Evolutionary conservation across 35 echinoderm and acorn worm genomes (phyloP).

Genomic region (Amphiura filiformis): DNA sequence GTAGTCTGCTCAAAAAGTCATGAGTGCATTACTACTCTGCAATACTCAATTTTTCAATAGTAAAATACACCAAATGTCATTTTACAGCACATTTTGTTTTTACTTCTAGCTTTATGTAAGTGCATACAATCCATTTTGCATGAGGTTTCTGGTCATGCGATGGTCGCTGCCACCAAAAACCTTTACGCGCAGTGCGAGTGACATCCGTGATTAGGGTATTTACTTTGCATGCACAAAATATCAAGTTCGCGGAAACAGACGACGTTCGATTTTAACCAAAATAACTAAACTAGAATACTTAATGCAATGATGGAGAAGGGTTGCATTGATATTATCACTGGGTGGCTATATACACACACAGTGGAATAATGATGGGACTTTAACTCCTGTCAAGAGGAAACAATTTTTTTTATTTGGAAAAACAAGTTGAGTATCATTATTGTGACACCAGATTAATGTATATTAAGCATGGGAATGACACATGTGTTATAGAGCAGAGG

Average conservation of each 20-base stretch:
- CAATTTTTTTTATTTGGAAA: background rate
- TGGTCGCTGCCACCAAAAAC: background rate
- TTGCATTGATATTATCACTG: background rate
- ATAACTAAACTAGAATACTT: background rate
- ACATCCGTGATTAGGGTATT: constrained; percentile 11
- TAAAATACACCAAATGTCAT: too few species aligned
- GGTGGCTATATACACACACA: background rate
- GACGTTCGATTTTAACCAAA: constrained; percentile 1
- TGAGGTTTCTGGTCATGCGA: background rate
- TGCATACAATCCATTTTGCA: background rate
- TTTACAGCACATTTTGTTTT: too few species aligned
- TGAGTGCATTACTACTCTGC: background rate
- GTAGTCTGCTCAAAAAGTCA: too few species aligned
- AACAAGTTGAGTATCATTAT: background rate
- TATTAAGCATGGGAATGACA: background rate
- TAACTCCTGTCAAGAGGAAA: background rate
- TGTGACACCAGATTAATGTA: background rate
- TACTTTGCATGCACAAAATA: constrained; percentile 11
- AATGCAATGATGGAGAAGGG: background rate
- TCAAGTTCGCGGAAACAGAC: constrained; percentile 4
- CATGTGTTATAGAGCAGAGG: background rate
- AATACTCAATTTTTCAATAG: background rate
- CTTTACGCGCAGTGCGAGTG: background rate
- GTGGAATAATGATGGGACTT: background rate
- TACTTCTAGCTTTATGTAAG: too few species aligned